Conservation (phyloP, 2,797 vertebrate genomes). For the Silurus lanzhouensis region DNA sequence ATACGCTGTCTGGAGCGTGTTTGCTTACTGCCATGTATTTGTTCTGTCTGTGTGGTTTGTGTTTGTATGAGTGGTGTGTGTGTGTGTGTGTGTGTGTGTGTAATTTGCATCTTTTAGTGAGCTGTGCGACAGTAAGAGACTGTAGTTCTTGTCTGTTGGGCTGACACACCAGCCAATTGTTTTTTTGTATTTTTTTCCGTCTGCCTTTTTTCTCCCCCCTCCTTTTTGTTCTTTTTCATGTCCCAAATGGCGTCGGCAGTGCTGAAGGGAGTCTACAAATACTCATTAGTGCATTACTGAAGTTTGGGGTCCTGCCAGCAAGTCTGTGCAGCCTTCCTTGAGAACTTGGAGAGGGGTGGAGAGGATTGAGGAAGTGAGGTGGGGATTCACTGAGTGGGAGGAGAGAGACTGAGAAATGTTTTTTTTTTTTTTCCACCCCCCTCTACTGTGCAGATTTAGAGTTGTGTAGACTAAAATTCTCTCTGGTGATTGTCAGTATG, state of each 20-base stretch:
- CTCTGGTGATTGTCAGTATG: not conserved
- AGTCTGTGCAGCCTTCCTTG: constrained; percentile 35
- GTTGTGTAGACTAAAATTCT: constrained; percentile 14
- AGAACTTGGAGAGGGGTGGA: constrained; percentile 33
- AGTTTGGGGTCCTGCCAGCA: constrained; percentile 57
- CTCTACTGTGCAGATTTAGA: constrained; percentile 28
- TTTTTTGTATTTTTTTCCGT: constrained; percentile 5
- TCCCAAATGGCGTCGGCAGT: constrained; percentile 54
- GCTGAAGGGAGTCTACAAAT: constrained; percentile 59
- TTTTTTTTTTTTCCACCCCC: not conserved
- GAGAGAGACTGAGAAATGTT: constrained; percentile 10
- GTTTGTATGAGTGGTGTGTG: not conserved
- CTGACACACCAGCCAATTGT: constrained; percentile 42
- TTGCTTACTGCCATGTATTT: constrained; percentile 38
- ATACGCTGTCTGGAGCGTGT: constrained; percentile 19
- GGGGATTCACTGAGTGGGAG: constrained; percentile 37
- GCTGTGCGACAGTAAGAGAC: constrained; percentile 45
- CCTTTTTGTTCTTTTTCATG: constrained; percentile 49
- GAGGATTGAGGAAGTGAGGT: constrained; percentile 31
- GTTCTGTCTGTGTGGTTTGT: constrained; percentile 39
- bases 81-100: constrained; percentile 34
- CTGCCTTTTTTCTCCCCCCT: not conserved
- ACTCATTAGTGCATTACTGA: constrained; percentile 61
- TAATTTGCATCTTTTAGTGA: constrained; percentile 40
- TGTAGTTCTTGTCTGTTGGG: constrained; percentile 46